Evolutionary conservation across 1,140 invertebrate genomes (phyloP).

Genomic region (Caenorhabditis tropicalis): DNA sequence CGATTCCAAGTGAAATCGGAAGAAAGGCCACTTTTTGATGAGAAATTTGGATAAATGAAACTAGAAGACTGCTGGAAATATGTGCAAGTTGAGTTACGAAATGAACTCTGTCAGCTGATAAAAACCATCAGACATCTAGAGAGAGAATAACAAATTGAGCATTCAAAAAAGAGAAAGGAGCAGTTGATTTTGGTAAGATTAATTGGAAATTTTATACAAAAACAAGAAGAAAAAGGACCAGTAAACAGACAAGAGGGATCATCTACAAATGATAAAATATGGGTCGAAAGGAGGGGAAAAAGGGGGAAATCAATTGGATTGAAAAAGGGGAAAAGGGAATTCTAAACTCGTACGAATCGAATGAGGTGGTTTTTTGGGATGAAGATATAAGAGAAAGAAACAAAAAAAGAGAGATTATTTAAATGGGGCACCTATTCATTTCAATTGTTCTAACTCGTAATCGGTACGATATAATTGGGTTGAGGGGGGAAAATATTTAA

Average conservation of each 20-base stretch:
- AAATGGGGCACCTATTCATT: conserved; percentile 18
- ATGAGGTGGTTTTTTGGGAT: conserved; percentile 10
- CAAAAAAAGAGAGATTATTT: not conserved
- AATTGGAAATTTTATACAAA: not conserved
- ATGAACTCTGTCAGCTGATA: conserved; percentile 21
- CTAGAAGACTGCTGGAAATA: conserved; percentile 36
- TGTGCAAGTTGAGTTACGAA: conserved; percentile 30
- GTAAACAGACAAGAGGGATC: conserved; percentile 20
- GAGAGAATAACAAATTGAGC: conserved; percentile 3
- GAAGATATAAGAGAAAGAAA: not conserved
- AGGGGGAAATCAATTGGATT: not conserved
- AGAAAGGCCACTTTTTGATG: conserved; percentile 31
- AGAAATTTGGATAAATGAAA: not conserved
- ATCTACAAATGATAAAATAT: conserved; percentile 8
- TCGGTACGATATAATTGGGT: conserved; percentile 26
- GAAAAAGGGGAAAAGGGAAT: too few species aligned
- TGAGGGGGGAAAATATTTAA: not conserved
- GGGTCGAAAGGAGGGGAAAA: not conserved
- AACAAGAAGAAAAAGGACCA: not conserved
- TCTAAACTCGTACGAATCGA: conserved; percentile 38
- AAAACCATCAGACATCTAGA: not conserved
- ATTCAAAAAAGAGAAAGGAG: not conserved
- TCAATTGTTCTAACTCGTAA: conserved; percentile 43
- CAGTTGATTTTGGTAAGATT: not conserved
- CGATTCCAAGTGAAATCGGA: conserved; percentile 30